Evolutionary conservation across 2,113 vertebrate species (phyloP).

Genomic region (Takifugu flavidus): DNA sequence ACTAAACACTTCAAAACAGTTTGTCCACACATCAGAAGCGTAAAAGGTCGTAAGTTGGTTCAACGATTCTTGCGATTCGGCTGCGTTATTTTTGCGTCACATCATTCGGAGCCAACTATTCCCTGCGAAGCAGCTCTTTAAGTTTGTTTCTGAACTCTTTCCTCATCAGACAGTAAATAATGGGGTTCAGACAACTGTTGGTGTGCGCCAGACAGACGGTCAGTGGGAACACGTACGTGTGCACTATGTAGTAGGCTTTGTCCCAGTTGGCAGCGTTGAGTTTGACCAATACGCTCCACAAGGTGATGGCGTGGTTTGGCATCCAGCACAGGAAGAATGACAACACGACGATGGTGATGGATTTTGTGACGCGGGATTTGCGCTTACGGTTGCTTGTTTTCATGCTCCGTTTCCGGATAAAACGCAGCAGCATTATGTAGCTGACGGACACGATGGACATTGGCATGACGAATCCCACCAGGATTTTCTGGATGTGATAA

Average conservation of each 20-base stretch:
- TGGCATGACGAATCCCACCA: conserved; percentile 68
- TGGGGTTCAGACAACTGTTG: conserved; percentile 79
- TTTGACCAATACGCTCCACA: conserved; percentile 80
- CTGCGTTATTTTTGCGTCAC: conserved; percentile 6
- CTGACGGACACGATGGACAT: conserved; percentile 71
- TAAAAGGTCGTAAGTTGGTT: not conserved
- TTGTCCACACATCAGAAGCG: conserved; percentile 2
- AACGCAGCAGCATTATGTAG: conserved; percentile 70
- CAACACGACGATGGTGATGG: conserved; percentile 63
- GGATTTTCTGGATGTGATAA: conserved; percentile 73
- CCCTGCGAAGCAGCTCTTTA: conserved; percentile 49
- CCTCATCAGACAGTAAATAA: conserved; percentile 78
- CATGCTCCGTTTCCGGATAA: conserved; percentile 66
- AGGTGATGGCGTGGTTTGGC: conserved; percentile 73
- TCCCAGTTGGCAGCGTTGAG: conserved; percentile 73
- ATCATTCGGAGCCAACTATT: conserved; percentile 6
- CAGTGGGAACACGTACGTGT: conserved; percentile 77
- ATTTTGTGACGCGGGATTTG: conserved; percentile 62
- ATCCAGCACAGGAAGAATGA: conserved; percentile 75
- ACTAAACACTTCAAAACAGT: not conserved
- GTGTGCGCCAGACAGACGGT: conserved; percentile 78
- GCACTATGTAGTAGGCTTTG: conserved; percentile 70
- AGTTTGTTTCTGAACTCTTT: conserved; percentile 73
- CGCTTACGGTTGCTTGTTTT: conserved; percentile 56
- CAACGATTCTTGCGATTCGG: not conserved